Base-by-base conservation (phyloP, 2,888 invertebrate species). In the Drosophila planitibia region DNA sequence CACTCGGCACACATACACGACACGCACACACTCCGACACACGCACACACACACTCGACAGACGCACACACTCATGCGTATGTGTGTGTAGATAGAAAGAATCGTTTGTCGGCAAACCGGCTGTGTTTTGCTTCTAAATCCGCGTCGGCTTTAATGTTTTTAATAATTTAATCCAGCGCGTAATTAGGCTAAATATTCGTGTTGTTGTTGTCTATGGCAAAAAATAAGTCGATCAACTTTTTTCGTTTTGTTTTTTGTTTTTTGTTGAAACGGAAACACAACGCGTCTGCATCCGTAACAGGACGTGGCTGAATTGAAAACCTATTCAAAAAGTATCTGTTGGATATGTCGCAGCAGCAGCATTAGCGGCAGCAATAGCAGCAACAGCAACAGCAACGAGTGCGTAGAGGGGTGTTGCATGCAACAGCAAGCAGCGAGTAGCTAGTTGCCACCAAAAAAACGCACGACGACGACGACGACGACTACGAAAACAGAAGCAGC, bases 101-200 rank as follows among this genome's bases (percentile, higher is more conserved):
- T 44, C 52, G 67, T 35, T 25, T 66, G 73, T 66, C 47, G 72
- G 41, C 47, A 63, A 62, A 73, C 74, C 74, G 82, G 74, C 83
- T 81, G 83, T 25, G 54, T 83, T 83, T 83, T 83, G 83, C 83
- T 80, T 85, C 76, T 73, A 89, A 91, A 89, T 90, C 86, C 88
- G 81, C 90, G 86, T 76, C 89, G 90, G 91, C 91, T 91, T 91
- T 83, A 89, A 78, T 87, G 87, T 87, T 88, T 47, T 91, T 92
- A 92, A 92, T 91, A 91, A 86, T 91, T 91, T 92, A 92, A 92
- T 92, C 92, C 92, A 88, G 83, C 82, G 84, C 89, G 91, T 91
- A 92, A 92, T 92, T 92, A 91, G 91, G 89, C 82, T 91, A 91
- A 90, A 88, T 88, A 88, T 83, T 19, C 3, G 28, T 28, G 22